Conservation (phyloP, 2,797 vertebrate genomes). For the Pseudomugil gertrudae region DNA sequence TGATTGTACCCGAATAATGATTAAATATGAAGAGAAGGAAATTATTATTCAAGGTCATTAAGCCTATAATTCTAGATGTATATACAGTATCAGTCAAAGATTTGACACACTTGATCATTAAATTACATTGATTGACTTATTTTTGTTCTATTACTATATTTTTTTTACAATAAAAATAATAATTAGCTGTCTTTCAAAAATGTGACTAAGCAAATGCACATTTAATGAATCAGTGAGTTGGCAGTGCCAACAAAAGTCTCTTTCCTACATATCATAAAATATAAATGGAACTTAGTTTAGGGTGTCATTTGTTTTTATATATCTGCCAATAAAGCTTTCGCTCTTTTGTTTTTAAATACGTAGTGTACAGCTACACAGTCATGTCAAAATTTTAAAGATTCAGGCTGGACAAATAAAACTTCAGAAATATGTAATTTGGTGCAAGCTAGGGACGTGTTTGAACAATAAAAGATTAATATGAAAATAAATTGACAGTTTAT, state of each 20-base stretch:
- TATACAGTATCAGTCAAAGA: too few species aligned
- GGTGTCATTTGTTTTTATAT: too few species aligned
- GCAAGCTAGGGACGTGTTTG: conserved; percentile 14
- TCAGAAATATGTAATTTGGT: conserved; percentile 20
- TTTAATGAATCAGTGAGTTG: neutral
- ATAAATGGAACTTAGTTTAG: too few species aligned
- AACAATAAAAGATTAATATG: conserved; percentile 3
- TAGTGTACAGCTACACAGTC: conserved; percentile 46
- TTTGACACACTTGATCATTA: too few species aligned
- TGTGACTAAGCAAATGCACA: neutral
- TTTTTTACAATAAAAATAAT: neutral
- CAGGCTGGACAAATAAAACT: conserved; percentile 45
- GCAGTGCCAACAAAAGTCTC: neutral
- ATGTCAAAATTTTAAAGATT: conserved; percentile 68
- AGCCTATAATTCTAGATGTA: too few species aligned
- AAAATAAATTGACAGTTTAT: conserved; percentile 5
- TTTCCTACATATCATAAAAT: conserved; percentile 25
- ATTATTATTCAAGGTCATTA: too few species aligned
- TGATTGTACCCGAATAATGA: too few species aligned
- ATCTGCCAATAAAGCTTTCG: conserved; percentile 68
- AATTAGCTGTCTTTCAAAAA: too few species aligned
- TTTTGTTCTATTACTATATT: neutral
- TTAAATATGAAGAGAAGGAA: too few species aligned
- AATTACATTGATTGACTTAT: too few species aligned
- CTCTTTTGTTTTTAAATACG: conserved; percentile 79